Evolutionary conservation across 2,888 invertebrate genomes (phyloP), one percentile per base, ranked within the genome.

Genomic region (Trachelus stipa): DNA sequence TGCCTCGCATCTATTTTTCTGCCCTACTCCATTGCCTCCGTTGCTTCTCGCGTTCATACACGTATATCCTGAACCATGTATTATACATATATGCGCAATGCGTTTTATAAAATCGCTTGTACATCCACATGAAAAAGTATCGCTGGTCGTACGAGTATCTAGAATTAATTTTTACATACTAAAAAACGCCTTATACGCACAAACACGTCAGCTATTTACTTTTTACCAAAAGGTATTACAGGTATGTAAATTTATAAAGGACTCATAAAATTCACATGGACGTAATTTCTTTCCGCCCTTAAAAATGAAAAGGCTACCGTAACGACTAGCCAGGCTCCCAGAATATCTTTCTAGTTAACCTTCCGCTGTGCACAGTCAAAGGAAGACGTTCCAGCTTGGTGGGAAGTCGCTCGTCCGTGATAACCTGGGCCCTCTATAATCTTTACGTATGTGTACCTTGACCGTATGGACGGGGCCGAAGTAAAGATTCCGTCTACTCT

Each of bases 1-100:
- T 79, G 69, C 68, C 30, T 31, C 2, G n/a, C 33, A n/a, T 31
- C n/a, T 37, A 23, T n/a, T 81, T 81, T 82, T 81, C 81, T 81
- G 81, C 79, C 79, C 81, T 82, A 83, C 83, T 83, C 83, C 82
- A 79, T 80, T 81, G 77, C 78, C 79, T 80, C 75, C 23, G 9
- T 56, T 56, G 56, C 23, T 23, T 23, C 56, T 56, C 56, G 56
- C 56, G 23, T 9, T 9, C 56, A 23, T 23, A 9, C 56, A 23
- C 56, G 9, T 23, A 56, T 23, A 56, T 23, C 23, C 40, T 40
- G 4, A 6, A 80, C 79, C 81, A 1, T 40, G 15, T 15, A 40
- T 40, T 15, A 23, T 23, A 56, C 23, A 9, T 6, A 23, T 40
- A 40, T 23, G 40, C 23, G 15, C 40, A 56, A 56, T 23, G 56